A percentile compares a stretch with the other conserved stretches of the same genome.
These are phyloP conservation scores for Bombus pascuorum DNA, from an alignment of 1,140 invertebrate genomes.

Conservation along the genomic window DNA sequence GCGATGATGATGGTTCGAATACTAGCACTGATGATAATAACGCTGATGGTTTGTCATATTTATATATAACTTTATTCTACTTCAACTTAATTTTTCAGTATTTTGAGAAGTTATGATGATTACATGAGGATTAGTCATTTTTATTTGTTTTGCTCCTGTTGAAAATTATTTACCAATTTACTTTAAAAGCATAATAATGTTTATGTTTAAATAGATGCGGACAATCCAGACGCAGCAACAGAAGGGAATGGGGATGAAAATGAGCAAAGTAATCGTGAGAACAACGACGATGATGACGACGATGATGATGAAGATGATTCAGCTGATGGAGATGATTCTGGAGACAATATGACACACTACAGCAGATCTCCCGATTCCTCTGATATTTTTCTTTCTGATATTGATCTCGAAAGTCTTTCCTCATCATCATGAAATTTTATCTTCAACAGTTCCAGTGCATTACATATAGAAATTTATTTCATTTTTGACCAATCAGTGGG, in stretches of 20 bases:
- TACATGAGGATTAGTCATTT: too few relatives aligned
- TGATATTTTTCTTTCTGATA: constrained; percentile 71
- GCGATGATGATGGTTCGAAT: constrained; percentile 82
- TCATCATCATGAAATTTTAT: constrained; percentile 34
- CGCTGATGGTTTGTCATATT: constrained; percentile 79
- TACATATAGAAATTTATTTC: constrained; percentile 12
- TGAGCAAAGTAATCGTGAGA: constrained; percentile 78
- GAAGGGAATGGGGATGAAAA: constrained; percentile 79
- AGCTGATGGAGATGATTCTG: constrained; percentile 77
- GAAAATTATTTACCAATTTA: too few relatives aligned
- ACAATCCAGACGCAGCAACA: constrained; percentile 73
- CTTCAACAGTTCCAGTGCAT: constrained; percentile 25
- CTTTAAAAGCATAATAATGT: too few relatives aligned
- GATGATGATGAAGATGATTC: constrained; percentile 79
- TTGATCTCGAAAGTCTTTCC: constrained; percentile 72
- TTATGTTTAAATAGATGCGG: constrained; percentile 67
- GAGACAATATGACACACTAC: constrained; percentile 71
- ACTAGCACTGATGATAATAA: constrained; percentile 83
- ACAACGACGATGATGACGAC: constrained; percentile 80
- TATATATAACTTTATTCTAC: not conserved
- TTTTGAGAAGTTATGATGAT: too few relatives aligned
- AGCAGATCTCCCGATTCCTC: constrained; percentile 67
- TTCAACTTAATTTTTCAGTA: too few relatives aligned
- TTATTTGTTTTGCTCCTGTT: too few relatives aligned
- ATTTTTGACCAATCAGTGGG: constrained; percentile 2